Percentiles rank a stretch among this genome's conserved stretches.
Conservation (phyloP, 2,113 vertebrate species). For the Phaethornis superciliosus region DNA sequence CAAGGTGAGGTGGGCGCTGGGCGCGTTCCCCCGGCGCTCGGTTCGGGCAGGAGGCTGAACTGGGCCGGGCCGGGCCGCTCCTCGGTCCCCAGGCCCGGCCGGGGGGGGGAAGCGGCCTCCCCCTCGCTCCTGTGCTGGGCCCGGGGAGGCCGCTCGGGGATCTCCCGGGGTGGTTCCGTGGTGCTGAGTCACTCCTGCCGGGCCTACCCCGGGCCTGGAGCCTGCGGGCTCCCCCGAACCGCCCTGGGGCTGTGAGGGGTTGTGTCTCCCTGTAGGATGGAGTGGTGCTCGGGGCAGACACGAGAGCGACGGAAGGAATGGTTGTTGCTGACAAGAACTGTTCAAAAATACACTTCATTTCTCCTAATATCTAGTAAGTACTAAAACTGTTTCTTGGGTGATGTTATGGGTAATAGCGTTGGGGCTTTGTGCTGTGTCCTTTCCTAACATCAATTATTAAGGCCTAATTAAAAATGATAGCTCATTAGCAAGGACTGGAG, state of each 20-base stretch:
- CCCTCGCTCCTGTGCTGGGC: background rate
- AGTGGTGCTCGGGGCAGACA: conserved; percentile 92
- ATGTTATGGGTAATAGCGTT: accelerated
- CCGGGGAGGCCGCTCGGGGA: background rate
- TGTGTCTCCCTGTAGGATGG: conserved; percentile 81
- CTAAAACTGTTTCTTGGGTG: accelerated
- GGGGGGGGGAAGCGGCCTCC: background rate
- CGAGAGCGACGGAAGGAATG: conserved; percentile 95
- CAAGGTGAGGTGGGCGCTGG: conserved; percentile 79
- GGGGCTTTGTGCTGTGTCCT: accelerated
- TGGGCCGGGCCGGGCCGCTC: background rate
- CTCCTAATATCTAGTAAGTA: conserved; percentile 96
- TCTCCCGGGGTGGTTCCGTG: background rate
- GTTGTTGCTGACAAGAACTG: conserved; percentile 98
- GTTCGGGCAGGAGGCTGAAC: background rate
- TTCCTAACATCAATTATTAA: background rate
- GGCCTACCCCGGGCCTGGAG: background rate
- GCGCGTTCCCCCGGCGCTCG: too few relatives aligned
- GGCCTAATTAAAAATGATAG: accelerated
- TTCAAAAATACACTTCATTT: conserved; percentile 97
- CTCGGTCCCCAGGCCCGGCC: background rate
- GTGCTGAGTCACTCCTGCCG: background rate
- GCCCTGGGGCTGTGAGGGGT: too few relatives aligned
- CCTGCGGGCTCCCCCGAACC: background rate
- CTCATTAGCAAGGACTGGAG: background rate